Evolutionary conservation across 2,888 invertebrate genomes (phyloP).

Genomic region (Galerucella pusilla): DNA sequence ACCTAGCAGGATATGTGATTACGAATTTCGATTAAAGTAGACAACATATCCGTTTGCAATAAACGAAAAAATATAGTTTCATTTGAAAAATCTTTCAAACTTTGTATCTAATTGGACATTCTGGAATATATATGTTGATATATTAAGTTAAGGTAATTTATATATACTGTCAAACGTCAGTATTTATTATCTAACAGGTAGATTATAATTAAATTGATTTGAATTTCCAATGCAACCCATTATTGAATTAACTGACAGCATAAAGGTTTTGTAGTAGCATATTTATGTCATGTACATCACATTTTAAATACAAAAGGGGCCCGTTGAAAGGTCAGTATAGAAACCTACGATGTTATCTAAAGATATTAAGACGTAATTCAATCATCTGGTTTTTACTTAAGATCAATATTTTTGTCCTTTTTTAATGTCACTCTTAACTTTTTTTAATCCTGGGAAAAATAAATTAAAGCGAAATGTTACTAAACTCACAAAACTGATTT

Average conservation of each 20-base stretch:
- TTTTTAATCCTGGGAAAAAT: too few species aligned
- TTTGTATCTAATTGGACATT: constrained; percentile 25
- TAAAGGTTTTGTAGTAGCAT: constrained; percentile 45
- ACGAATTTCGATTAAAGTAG: not conserved
- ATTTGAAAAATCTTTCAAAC: not conserved
- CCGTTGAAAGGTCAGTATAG: constrained; percentile 11
- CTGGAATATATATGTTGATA: constrained; percentile 31
- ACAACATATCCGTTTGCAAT: not conserved
- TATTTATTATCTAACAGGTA: constrained; percentile 45
- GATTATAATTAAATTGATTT: constrained; percentile 46
- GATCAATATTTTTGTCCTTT: not conserved
- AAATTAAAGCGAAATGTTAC: too few species aligned
- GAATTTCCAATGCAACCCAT: constrained; percentile 45
- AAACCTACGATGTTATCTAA: constrained; percentile 2
- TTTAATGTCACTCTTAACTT: too few species aligned
- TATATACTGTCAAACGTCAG: constrained; percentile 31
- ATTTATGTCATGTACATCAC: constrained; percentile 45
- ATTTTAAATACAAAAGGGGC: constrained; percentile 32
- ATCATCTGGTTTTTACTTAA: not conserved
- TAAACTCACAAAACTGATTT: too few species aligned
- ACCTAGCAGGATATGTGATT: too few species aligned
- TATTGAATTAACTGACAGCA: constrained; percentile 47
- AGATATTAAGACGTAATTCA: not conserved
- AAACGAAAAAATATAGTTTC: constrained; percentile 6
- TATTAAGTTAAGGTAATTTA: constrained; percentile 36